Base-by-base conservation (phyloP, 2,797 vertebrate genomes). In the Fistularia tabacaria region DNA sequence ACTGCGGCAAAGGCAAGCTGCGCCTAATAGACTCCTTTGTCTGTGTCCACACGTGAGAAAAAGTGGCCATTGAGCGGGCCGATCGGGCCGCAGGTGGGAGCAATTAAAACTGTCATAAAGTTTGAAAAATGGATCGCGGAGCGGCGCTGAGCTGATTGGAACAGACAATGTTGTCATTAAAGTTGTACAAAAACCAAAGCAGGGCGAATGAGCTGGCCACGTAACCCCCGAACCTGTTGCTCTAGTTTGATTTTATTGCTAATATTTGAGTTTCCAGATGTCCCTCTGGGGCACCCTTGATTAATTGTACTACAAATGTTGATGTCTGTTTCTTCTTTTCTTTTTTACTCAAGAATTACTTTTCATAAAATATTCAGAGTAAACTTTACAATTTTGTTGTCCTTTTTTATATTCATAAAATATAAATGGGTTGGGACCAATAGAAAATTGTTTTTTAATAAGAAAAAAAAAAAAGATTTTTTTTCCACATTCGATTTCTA, bases 51-150 rank as follows among this genome's bases (percentile, higher is more conserved):
- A 76, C 89, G 89, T 79, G 90, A 88, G 70, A 57, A 90, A 91
- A 92, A 92, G 78, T 85, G 90, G 92, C 93, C 90, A 92, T 91
- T 92, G 93, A 91, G 92, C 15, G 8, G 87, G 91, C 91, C 85
- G 57, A 61, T 75, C 68, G 71, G 89, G 85, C 75, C 90, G 91
- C 96, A 97, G 94, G 93, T 98, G 95, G 94, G 86, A 97, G 84
- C 93, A 86, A 96, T 98, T 98, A 98, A 90, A 88, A 89, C 93
- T 98, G 95, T 98, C 96, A 96, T 93, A 96, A 95, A 93, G 92
- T 95, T 97, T 97, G 96, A 98, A 92, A 97, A 98, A 98, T 98
- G 93, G 91, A 93, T 92, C 87, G 89, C 82, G 82, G 92, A 93
- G 90, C 88, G 53, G 59, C 67, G 74, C 84, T 92, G 93, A 92